Evolutionary conservation across 2,797 vertebrate species (phyloP).

Genomic region (Sebastiscus albofasciatus): DNA sequence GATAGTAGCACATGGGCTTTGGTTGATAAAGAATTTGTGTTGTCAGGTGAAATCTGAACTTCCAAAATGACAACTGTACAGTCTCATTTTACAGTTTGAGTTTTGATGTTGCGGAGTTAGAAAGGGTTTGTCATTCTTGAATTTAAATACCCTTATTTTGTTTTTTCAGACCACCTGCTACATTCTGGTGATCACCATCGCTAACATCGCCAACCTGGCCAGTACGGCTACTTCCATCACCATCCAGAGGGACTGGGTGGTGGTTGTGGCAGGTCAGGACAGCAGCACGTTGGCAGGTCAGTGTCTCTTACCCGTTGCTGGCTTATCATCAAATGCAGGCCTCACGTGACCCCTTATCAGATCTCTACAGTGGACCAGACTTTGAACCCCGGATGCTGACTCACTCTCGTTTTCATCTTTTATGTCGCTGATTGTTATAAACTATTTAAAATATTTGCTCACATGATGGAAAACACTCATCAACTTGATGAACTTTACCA

Average conservation of each 20-base stretch:
- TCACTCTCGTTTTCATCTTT: slow-evolving; percentile 17
- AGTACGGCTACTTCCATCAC: slow-evolving; percentile 96
- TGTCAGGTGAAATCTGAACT: background rate
- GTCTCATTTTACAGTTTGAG: background rate
- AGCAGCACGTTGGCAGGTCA: slow-evolving; percentile 95
- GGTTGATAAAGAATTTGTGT: background rate
- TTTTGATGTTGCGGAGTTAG: background rate
- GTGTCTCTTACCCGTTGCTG: slow-evolving; percentile 11
- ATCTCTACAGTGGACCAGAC: slow-evolving; percentile 26
- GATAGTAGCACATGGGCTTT: background rate
- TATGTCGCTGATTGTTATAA: slow-evolving; percentile 30
- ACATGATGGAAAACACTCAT: slow-evolving; percentile 4
- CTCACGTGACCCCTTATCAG: slow-evolving; percentile 59
- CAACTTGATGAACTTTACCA: slow-evolving; percentile 26
- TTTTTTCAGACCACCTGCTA: slow-evolving; percentile 91
- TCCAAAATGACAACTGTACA: background rate
- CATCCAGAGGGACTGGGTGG: slow-evolving; percentile 99
- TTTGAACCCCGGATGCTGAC: slow-evolving; percentile 59
- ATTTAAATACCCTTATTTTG: background rate
- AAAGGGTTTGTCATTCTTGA: background rate
- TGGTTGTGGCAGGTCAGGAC: slow-evolving; percentile 96
- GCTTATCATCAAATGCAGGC: slow-evolving; percentile 2
- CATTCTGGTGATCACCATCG: slow-evolving; percentile 95
- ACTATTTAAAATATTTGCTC: slow-evolving; percentile 46
- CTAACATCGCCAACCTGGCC: slow-evolving; percentile 96